phyloP scores from a whole-genome alignment of 2,797 vertebrate species.

The Tokudaia muenninki region DNA sequence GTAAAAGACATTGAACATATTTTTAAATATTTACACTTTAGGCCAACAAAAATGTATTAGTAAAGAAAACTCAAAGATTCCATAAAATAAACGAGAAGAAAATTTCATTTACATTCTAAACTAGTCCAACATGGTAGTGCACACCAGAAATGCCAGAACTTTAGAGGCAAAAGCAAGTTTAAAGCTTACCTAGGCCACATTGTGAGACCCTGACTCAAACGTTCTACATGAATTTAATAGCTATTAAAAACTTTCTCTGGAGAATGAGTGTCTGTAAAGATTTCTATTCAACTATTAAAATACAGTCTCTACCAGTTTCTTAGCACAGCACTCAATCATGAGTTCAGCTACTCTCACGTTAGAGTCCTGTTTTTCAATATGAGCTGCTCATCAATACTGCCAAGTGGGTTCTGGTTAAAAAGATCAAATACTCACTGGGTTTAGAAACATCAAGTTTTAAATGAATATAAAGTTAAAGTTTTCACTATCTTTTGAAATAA shows the following conservation, averaged over 20 bases:
- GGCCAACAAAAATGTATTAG: background rate
- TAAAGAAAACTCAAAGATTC: conserved; percentile 40
- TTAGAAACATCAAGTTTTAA: background rate
- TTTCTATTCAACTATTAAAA: background rate
- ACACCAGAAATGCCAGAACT: background rate
- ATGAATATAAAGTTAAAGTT: background rate
- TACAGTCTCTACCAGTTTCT: background rate
- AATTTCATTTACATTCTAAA: background rate
- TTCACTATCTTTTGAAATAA: conserved; percentile 4
- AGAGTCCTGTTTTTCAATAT: background rate
- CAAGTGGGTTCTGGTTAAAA: background rate
- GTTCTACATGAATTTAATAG: background rate
- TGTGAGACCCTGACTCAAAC: background rate
- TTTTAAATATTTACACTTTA: background rate
- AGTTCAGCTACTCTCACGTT: background rate
- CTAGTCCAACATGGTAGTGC: background rate
- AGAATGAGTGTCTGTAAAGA: background rate
- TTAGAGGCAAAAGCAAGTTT: background rate
- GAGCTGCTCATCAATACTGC: background rate
- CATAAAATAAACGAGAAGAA: background rate
- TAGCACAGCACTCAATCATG: background rate
- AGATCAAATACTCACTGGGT: background rate
- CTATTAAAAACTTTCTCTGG: background rate
- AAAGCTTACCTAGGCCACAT: background rate
- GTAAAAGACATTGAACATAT: background rate